Conservation (phyloP, 2,888 invertebrate species). For the Hirtodrosophila histrioides region DNA sequence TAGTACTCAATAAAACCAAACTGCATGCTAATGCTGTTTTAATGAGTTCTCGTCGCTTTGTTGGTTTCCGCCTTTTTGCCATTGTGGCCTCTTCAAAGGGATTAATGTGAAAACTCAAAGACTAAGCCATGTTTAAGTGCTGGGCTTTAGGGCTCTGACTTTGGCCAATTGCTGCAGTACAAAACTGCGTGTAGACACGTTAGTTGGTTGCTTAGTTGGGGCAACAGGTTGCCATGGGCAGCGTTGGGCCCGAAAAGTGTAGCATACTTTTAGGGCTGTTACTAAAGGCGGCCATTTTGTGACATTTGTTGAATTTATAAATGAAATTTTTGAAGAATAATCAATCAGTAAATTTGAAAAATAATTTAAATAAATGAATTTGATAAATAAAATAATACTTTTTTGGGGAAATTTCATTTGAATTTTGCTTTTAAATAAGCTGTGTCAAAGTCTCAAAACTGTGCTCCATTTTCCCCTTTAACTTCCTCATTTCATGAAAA, state of each 20-base stretch:
- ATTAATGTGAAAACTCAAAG: conserved; percentile 26
- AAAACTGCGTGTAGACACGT: conserved; percentile 1
- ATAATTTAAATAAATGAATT: too few relatives aligned
- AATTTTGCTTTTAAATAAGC: too few relatives aligned
- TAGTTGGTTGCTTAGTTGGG: conserved; percentile 5
- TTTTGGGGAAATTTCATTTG: too few relatives aligned
- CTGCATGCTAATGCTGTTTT: conserved; percentile 71
- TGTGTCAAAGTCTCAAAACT: too few relatives aligned
- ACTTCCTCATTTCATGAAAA: too few relatives aligned
- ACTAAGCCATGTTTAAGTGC: conserved; percentile 43
- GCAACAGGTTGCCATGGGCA: conserved; percentile 42
- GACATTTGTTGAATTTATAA: too few relatives aligned
- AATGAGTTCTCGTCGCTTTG: conserved; percentile 61
- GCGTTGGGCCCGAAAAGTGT: conserved; percentile 10
- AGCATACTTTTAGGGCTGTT: conserved; percentile 37
- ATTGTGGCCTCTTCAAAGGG: conserved; percentile 36
- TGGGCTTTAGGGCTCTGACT: conserved; percentile 40
- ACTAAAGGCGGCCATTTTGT: not conserved
- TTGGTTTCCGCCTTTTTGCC: conserved; percentile 22
- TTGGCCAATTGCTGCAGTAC: conserved; percentile 3
- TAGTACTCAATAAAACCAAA: conserved; percentile 57
- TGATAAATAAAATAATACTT: too few relatives aligned
- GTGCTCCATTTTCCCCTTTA: too few relatives aligned
- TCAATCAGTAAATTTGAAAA: too few relatives aligned
- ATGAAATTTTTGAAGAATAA: too few relatives aligned